Base-by-base conservation (phyloP, 2,888 invertebrate genomes). In the Saturnia pavonia region DNA sequence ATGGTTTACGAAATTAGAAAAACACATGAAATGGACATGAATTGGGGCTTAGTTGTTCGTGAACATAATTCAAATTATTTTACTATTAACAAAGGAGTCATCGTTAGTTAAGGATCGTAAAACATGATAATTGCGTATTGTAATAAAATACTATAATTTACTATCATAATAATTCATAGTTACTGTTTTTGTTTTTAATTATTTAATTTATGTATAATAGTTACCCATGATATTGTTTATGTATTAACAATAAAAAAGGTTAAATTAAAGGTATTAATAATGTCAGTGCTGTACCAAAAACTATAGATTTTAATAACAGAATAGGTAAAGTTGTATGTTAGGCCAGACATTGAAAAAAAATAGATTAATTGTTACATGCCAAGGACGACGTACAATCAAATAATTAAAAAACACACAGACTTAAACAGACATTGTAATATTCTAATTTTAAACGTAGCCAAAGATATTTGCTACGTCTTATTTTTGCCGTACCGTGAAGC, bases 81-180 rank as follows among this genome's bases (percentile, higher is more conserved):
- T 0, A 60, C 14, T 60, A 60, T 25, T 27, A 27, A 27, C 9
- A 27, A 60, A 60, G 14, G 57, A 60, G 14, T 14, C 14, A 27
- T 27, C 57, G 25, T 27, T 60, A 25, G 27, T 27, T 60, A 60
- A 12, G 57, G 57, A 60, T 60, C 57, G 27, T 60, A 60, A 60
- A 60, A 27, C 27, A 60, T 16, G 14, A 60, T 60, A 27, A 60
- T 27, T 27, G 14, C 27, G 27, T 60, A 27, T 54, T 22, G 27
- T 60, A 60, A 25, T 60, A 22, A 11, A 54, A n/a, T 54, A 2
- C 19, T 54, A 12, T 54, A 54, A 54, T 11, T 8, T n/a, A 54
- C 9, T 54, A 22, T 27, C 25, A 27, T 19, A 60, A 14, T 27
- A 27, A 60, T 27, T 60, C 14, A 14, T 27, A 14, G 3, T 60